Evolutionary conservation across 2,888 invertebrate species (phyloP), one percentile per base, ranked within the genome.

Genomic region (Drosophila austrosaltans): DNA sequence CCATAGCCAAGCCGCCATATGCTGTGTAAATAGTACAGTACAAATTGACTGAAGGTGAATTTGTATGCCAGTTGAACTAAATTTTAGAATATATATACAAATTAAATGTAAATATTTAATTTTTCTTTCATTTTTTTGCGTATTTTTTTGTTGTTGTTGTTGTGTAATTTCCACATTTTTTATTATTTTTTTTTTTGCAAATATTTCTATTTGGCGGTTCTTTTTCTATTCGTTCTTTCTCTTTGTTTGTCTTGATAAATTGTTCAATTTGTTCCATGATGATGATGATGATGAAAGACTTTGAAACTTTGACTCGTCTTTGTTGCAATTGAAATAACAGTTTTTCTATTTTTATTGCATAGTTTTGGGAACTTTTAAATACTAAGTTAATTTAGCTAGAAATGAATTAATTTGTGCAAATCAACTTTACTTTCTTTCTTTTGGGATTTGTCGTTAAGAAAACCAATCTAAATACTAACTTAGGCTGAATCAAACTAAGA

Each of bases 11-110:
- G 16, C 16, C 16, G 16, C 16, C 22, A 48, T 48, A 48, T 48
- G 48, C 48, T 48, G 48, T 48, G 25, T 12, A 22, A 48, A 48
- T 48, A 48, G 48, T 48, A 48, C 48, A 48, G 44, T 22, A 22
- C 20, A 22, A 25, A 22, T 48, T 48, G 48, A 25, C 48, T 48
- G 48, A 48, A 48, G 48, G 48, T 7, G 48, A 48, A 10, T 25
- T 22, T 16, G 42, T 42, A 5, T 16, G 16, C 5, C 16, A 1
- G 16, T 48, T 36, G 36, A 36, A 36, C 36, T 36, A 36, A 36
- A 36, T 36, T 36, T 10, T 48, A 10, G 10, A 25, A 25, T 25
- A 25, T 48, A 22, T 22, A 48, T 48, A 48, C 48, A 48, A 48
- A 48, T 48, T 48, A 25, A 48, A 48, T 25, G 48, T 12, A 48